Conservation (phyloP, 1,140 invertebrate species). For the Diuraphis noxia region DNA sequence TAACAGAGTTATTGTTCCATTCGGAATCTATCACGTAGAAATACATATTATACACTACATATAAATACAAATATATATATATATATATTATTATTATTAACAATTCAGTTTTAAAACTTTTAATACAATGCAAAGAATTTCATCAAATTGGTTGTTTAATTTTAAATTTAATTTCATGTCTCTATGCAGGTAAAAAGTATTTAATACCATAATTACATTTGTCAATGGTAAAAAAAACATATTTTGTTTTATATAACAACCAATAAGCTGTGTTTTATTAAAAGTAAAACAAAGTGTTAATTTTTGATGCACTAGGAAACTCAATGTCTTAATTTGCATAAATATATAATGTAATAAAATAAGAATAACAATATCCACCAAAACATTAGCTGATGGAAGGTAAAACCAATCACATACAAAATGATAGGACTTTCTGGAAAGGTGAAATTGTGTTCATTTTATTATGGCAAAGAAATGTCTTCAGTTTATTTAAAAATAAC, state of each 20-base stretch:
- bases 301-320: neutral
- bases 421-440: slow-evolving; percentile 40
- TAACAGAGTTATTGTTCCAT: neutral
- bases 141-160: neutral
- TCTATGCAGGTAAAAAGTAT: neutral
- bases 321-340: neutral
- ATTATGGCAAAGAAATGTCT: slow-evolving; percentile 21
- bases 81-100: neutral
- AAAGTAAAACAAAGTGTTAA: neutral
- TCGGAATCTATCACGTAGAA: neutral
- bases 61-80: too few relatives aligned
- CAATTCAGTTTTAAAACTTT: neutral
- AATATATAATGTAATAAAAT: neutral
- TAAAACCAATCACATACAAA: neutral
- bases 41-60: neutral
- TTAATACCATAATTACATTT: neutral
- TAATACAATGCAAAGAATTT: neutral
- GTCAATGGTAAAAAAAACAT: neutral
- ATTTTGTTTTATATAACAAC: neutral
- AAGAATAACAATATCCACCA: slow-evolving; percentile 12
- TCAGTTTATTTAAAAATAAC: slow-evolving; percentile 53
- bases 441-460: slow-evolving; percentile 45
- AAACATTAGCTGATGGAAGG: neutral
- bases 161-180: neutral
- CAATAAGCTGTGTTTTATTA: neutral